Evolutionary conservation across 2,888 invertebrate genomes (phyloP), one percentile per base, ranked within the genome.

Genomic region (Idaea biselata): DNA sequence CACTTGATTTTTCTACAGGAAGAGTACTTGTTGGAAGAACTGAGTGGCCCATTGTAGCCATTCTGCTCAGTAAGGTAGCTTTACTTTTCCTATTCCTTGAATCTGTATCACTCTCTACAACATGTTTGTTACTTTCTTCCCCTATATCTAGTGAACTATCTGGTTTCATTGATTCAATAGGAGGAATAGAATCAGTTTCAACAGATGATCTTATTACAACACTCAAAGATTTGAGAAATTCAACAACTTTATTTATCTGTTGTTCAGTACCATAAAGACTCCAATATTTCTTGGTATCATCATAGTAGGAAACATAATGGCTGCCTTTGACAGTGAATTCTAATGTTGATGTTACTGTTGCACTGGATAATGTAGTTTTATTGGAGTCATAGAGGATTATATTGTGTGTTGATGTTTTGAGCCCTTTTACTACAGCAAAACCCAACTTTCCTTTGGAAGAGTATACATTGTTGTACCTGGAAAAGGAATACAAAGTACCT

Each of bases 11-110:
- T 58, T 78, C 75, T 64, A 65, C 61, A 59, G 72, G 59, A 55
- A 73, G 55, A 54, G 73, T 65, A 70, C 75, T 73, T 58, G 79
- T 66, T 55, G 91, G 91, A 62, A 91, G 75, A 33, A 91, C 87
- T 64, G 91, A 88, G 44, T 90, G 90, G 5, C 91, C 91, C 86
- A 91, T 86, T 65, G 70, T 85, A 58, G 91, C 89, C 88, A 91
- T 91, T 75, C 91, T 80, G 72, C 81, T 87, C 59, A 91, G 68
- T 68, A 91, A 84, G 1, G 88, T 85, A 63, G 81, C 78, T 74
- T 88, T 91, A n/a, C 84, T 88, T 80, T 80, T 86, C 71, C 66
- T 84, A 59, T 84, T 85, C 31, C 81, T 61, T 59, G 83, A 80
- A 69, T 90, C 90, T 65, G 87, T 90, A 65, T 89, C 88, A 83